A percentile compares a stretch with the other conserved stretches of the same genome.
Conservation (phyloP, 2,888 invertebrate genomes). For the Gymnoscelis rufifasciata region DNA sequence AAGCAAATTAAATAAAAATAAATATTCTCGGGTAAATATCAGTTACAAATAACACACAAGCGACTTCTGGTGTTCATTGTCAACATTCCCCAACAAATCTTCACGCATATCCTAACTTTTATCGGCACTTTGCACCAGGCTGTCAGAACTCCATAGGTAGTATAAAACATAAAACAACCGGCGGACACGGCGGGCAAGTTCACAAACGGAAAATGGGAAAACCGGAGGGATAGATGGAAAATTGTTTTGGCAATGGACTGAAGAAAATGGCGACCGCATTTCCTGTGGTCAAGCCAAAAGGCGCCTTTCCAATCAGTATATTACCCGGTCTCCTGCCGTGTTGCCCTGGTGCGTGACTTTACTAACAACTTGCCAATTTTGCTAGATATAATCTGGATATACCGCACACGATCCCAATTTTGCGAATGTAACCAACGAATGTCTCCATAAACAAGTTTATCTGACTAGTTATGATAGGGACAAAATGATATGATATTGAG, state of each 20-base stretch:
- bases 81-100: conserved; percentile 17
- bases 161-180: conserved; percentile 48
- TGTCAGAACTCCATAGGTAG: conserved; percentile 31
- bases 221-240: conserved; percentile 65
- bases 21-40: too few relatives aligned
- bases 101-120: conserved; percentile 15
- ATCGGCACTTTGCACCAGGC: conserved; percentile 24
- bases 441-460: not conserved
- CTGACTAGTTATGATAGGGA: too few relatives aligned
- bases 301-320: conserved; percentile 57
- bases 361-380: conserved; percentile 15
- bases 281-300: conserved; percentile 51
- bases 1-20: too few relatives aligned
- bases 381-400: not conserved
- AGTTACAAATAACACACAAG: too few relatives aligned
- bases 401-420: not conserved
- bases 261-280: conserved; percentile 68
- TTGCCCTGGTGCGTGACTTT: conserved; percentile 49
- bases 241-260: conserved; percentile 73
- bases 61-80: not conserved
- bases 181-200: conserved; percentile 49
- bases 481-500: too few relatives aligned
- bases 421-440: not conserved
- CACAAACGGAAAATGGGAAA: conserved; percentile 65
- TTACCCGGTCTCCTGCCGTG: conserved; percentile 43